These are phyloP conservation scores for Misgurnus anguillicaudatus DNA, from an alignment of 2,113 vertebrate genomes.

Conservation along the genomic window DNA sequence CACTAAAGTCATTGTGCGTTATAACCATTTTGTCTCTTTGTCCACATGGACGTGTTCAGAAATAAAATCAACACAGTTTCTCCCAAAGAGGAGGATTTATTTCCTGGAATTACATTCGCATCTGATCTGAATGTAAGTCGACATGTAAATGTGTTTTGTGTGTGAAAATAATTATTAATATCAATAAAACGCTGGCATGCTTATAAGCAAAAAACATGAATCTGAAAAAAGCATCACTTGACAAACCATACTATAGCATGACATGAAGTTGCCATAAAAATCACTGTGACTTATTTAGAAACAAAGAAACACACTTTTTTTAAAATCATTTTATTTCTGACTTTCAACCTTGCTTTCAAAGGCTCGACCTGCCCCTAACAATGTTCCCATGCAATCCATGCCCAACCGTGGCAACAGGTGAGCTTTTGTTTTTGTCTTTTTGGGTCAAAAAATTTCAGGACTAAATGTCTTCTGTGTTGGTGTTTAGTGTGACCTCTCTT, in stretches of 20 bases:
- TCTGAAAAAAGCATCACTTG: too few relatives aligned
- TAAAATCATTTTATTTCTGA: too few relatives aligned
- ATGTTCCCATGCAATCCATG: slow-evolving; percentile 14
- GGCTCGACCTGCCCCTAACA: not conserved
- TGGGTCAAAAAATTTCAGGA: too few relatives aligned
- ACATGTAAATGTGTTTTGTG: not conserved
- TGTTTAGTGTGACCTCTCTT: too few relatives aligned
- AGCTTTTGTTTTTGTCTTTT: not conserved
- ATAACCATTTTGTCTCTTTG: not conserved
- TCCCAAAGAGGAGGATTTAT: slow-evolving; percentile 15
- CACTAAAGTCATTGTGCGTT: not conserved
- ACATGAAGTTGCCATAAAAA: too few relatives aligned
- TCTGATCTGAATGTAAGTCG: slow-evolving; percentile 51
- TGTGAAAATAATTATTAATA: not conserved
- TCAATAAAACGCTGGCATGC: not conserved
- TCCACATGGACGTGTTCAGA: slow-evolving; percentile 11
- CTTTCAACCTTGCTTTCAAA: not conserved
- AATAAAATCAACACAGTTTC: not conserved
- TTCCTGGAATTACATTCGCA: slow-evolving; percentile 45
- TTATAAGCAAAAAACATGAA: too few relatives aligned
- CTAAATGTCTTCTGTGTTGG: too few relatives aligned
- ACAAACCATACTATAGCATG: too few relatives aligned
- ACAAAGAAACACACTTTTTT: too few relatives aligned
- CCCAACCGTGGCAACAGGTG: slow-evolving; percentile 27
- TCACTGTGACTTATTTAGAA: too few relatives aligned